Evolutionary conservation across 2,888 invertebrate species (phyloP).

Genomic region (Eurytoma californica): DNA sequence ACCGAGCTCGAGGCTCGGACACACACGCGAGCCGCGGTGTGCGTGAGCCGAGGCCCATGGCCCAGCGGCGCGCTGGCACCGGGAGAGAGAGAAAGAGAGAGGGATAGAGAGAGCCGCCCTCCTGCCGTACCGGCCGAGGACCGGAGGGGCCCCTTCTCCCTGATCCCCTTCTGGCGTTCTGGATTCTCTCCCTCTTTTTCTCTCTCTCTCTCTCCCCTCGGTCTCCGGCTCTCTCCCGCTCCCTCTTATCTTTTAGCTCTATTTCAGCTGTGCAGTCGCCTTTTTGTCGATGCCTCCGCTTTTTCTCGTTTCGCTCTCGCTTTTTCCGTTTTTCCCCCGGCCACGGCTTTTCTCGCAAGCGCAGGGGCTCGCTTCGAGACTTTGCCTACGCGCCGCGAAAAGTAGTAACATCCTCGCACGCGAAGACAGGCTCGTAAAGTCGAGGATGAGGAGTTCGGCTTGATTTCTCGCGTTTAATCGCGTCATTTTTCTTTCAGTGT

Average conservation of each 20-base stretch:
- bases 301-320: conserved; percentile 4
- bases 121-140: conserved; percentile 47
- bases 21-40: neutral
- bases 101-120: conserved; percentile 25
- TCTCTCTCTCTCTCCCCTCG: conserved; percentile 18
- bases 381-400: neutral
- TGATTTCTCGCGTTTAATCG: too few species aligned
- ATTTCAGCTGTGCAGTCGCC: conserved; percentile 10
- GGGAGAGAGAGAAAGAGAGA: neutral
- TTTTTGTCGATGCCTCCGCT: neutral
- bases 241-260: neutral
- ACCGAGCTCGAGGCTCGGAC: conserved; percentile 32
- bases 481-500: too few species aligned
- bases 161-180: too few species aligned
- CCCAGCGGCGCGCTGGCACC: neutral
- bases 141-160: neutral
- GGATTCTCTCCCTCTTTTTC: conserved; percentile 3
- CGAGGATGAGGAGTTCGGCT: neutral
- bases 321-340: conserved; percentile 6
- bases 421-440: neutral
- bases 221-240: neutral
- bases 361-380: neutral
- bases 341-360: neutral
- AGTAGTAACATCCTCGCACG: conserved; percentile 10
- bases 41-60: neutral